Evolutionary conservation across 2,888 invertebrate genomes (phyloP), one percentile per base, ranked within the genome.

Genomic region (Corythucha ciliata): DNA sequence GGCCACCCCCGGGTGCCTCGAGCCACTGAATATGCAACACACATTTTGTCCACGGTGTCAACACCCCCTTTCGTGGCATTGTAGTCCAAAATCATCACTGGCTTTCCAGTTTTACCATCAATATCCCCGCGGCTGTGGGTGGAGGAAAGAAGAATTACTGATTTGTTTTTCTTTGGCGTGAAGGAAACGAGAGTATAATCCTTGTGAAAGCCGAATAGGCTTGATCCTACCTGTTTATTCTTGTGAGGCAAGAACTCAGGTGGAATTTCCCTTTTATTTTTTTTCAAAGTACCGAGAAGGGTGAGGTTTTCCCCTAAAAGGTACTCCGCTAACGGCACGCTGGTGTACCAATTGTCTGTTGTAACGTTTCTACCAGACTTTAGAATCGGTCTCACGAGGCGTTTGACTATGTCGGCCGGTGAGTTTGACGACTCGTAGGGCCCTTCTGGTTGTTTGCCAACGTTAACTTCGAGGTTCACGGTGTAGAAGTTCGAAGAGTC

Each of bases 241-340:
- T 48, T 48, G 14, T 18, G 18, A 2, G 18, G 14, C 7, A 18
- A 10, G 12, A 48, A 40, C 18, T 14, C 7, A 26, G 48, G 26
- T 8, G 42, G 42, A 4, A 42, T 42, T 25, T 42, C 42, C 7
- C 5, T 16, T 27, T 42, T 32, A 41, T 52, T 56, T 56, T 21
- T 40, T 25, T 22, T 45, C 25, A 59, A 49, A 14, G 57, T 58
- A 24, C 57, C 59, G 21, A 52, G 54, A 25, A 57, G 8, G 10
- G 53, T 58, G n/a, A 57, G 41, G 45, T 58, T 27, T 25, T 57
- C 36, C 16, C 55, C 34, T 26, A 57, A 33, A 24, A 65, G 60
- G 45, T 62, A 57, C 25, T 56, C 48, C 12, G 56, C 48, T 53
- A 63, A 49, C 12, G 60, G 60, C 14, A 62, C 55, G 57, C 56